These are phyloP conservation scores for Bruchidius siliquastri DNA, from an alignment of 2,888 invertebrate genomes.

Conservation along the genomic window DNA sequence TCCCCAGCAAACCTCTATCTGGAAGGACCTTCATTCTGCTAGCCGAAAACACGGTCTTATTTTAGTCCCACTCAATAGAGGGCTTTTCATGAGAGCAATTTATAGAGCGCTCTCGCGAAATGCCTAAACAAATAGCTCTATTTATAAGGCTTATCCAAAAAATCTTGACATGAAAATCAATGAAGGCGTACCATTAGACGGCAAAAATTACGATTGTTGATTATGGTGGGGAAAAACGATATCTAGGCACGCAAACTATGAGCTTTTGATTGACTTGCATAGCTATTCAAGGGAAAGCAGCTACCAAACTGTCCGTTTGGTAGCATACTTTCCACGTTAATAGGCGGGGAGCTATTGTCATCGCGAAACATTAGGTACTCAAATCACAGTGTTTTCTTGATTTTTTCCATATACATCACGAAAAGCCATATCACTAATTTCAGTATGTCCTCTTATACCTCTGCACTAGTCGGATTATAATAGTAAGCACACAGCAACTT, in stretches of 20 bases:
- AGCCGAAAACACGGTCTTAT: not conserved
- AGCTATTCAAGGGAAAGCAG: too few relatives aligned
- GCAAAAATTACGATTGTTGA: not conserved
- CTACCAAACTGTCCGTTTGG: too few relatives aligned
- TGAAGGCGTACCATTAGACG: not conserved
- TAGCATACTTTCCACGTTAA: too few relatives aligned
- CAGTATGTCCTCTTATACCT: too few relatives aligned
- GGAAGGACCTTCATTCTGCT: not conserved
- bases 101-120: not conserved
- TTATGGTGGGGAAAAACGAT: not conserved
- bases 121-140: not conserved
- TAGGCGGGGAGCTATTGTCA: too few relatives aligned
- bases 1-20: not conserved
- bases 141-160: not conserved
- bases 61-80: not conserved
- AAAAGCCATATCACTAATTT: too few relatives aligned
- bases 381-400: too few relatives aligned
- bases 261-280: too few relatives aligned
- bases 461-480: too few relatives aligned
- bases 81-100: not conserved
- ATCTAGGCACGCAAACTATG: not conserved
- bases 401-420: too few relatives aligned
- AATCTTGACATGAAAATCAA: not conserved
- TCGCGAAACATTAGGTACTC: too few relatives aligned
- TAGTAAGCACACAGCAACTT: too few relatives aligned